These are phyloP conservation scores for Papilio helenus DNA, from an alignment of 1,140 invertebrate species.

Conservation along the genomic window DNA sequence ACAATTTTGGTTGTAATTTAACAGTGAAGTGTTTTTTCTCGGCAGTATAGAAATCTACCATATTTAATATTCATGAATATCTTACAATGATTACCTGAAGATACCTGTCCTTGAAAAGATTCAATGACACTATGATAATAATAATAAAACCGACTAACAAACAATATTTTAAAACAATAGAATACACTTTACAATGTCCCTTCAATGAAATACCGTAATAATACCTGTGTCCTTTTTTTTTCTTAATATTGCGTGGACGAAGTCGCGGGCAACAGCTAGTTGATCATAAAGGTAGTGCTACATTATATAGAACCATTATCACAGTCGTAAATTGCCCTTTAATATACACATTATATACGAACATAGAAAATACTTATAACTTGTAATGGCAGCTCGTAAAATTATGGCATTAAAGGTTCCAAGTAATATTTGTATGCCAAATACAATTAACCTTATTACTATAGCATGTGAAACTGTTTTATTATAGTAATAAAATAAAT, in stretches of 20 bases:
- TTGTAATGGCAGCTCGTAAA: slow-evolving; percentile 14
- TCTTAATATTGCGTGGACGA: background rate
- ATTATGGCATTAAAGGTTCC: slow-evolving; percentile 3
- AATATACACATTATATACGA: background rate
- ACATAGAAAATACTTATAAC: background rate
- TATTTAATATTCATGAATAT: no score
- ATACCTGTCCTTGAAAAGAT: background rate
- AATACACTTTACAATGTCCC: background rate
- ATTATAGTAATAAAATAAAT: slow-evolving; percentile 15
- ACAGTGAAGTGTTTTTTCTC: no score
- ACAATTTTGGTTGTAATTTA: no score
- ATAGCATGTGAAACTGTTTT: background rate
- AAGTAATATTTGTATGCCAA: slow-evolving; percentile 22
- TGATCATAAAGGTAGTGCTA: background rate
- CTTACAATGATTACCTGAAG: background rate
- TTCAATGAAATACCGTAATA: slow-evolving; percentile 15
- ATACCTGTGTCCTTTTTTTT: background rate
- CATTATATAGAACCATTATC: slow-evolving; percentile 8
- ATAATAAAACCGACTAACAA: background rate
- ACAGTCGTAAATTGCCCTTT: slow-evolving; percentile 12
- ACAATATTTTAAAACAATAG: background rate
- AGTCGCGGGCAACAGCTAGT: background rate
- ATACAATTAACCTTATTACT: slow-evolving; percentile 22
- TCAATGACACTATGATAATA: background rate
- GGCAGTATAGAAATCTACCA: no score